A percentile compares a stretch with the other conserved stretches of the same genome.
phyloP scores from a whole-genome alignment of 2,113 vertebrate species.

The chimpanzee (Pan troglodytes) region DNA sequence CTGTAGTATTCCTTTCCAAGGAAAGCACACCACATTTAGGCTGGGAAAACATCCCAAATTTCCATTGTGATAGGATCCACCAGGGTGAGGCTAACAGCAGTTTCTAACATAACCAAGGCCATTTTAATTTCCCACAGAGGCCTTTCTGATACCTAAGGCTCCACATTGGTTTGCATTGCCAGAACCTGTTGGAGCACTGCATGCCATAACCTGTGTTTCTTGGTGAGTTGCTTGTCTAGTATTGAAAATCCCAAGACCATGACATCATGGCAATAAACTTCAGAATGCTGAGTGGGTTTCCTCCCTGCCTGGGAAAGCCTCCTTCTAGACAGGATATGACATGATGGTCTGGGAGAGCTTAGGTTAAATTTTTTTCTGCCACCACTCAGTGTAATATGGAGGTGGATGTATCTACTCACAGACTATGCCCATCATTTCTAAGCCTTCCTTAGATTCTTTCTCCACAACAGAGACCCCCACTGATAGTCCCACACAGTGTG shows the following conservation, averaged over 20 bases:
- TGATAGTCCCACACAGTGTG: no score
- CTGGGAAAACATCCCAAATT: constrained; percentile 13
- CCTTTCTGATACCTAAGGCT: not conserved
- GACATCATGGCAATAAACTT: not conserved
- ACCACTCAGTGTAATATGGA: not conserved
- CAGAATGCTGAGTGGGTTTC: not conserved
- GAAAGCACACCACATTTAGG: not conserved
- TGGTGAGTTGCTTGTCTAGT: not conserved
- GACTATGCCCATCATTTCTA: not conserved
- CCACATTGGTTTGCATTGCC: not conserved
- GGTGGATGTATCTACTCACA: not conserved
- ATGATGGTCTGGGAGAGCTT: not conserved
- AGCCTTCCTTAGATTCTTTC: not conserved
- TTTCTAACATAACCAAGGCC: not conserved
- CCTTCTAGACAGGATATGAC: not conserved
- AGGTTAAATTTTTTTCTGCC: not conserved
- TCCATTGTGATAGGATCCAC: not conserved
- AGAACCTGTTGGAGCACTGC: not conserved
- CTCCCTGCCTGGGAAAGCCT: constrained; percentile 26
- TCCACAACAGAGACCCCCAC: not conserved
- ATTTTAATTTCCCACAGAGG: not conserved
- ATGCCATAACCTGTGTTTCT: not conserved
- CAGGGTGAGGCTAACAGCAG: not conserved
- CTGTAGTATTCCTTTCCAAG: not conserved
- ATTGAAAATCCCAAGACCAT: not conserved